These are phyloP conservation scores for Agraylea sexmaculata DNA, from an alignment of 1,140 invertebrate genomes.

Conservation along the genomic window DNA sequence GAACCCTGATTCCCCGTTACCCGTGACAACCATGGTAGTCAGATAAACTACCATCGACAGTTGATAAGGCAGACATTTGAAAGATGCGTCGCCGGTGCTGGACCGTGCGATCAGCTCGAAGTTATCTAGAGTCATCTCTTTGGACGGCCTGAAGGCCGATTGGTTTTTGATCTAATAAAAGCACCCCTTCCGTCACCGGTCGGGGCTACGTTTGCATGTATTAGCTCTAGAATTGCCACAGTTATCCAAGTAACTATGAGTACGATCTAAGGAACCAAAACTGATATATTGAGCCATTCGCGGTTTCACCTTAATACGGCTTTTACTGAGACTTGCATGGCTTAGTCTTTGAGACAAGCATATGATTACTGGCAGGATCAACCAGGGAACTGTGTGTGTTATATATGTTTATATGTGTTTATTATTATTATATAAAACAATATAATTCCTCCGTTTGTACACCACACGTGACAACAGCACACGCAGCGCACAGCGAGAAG, in stretches of 20 bases:
- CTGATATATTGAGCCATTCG: conserved; percentile 73
- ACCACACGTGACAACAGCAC: too few relatives aligned
- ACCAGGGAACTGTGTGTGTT: conserved; percentile 36
- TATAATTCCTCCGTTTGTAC: too few relatives aligned
- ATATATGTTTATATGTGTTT: too few relatives aligned
- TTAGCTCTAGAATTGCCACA: conserved; percentile 80
- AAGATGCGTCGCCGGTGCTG: conserved; percentile 63
- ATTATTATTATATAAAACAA: too few relatives aligned
- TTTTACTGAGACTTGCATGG: conserved; percentile 68
- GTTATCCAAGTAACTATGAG: conserved; percentile 75
- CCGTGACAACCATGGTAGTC: conserved; percentile 73
- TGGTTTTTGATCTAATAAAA: conserved; percentile 50
- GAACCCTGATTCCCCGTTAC: conserved; percentile 60
- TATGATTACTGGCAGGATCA: conserved; percentile 66
- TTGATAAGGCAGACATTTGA: conserved; percentile 85
- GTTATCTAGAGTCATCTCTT: conserved; percentile 79
- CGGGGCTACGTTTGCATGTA: conserved; percentile 61
- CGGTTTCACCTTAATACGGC: conserved; percentile 58
- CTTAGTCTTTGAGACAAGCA: conserved; percentile 70
- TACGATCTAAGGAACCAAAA: conserved; percentile 60
- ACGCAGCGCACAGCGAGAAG: too few relatives aligned
- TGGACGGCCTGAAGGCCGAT: too few relatives aligned
- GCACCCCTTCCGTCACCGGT: conserved; percentile 54
- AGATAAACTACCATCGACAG: conserved; percentile 67
- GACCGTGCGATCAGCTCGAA: conserved; percentile 63